Evolutionary conservation across 2,888 invertebrate genomes (phyloP).

Genomic region (Acanthosepion esculentum): DNA sequence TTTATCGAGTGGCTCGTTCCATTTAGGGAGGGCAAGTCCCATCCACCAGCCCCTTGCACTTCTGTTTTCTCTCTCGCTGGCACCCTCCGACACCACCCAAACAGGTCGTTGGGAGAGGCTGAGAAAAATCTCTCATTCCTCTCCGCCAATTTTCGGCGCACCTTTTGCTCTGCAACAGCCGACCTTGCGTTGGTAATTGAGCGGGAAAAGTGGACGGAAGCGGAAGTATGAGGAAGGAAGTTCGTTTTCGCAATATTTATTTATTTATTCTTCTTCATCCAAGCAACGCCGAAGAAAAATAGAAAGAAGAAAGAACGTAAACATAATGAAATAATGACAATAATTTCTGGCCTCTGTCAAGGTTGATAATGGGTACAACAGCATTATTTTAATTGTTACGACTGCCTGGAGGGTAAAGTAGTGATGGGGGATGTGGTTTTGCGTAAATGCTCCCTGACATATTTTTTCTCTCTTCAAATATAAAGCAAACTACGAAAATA

Average conservation of each 20-base stretch:
- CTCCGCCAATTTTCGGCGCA: not conserved
- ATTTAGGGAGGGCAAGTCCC: too few relatives aligned
- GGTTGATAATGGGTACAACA: too few relatives aligned
- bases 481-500: too few relatives aligned
- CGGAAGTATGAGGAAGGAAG: not conserved
- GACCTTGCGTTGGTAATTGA: not conserved
- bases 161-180: not conserved
- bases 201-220: not conserved
- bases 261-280: not conserved
- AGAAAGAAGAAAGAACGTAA: not conserved
- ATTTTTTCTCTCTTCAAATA: too few relatives aligned
- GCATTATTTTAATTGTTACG: too few relatives aligned
- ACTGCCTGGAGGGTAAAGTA: too few relatives aligned
- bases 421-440: too few relatives aligned
- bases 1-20: not conserved
- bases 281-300: not conserved
- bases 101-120: too few relatives aligned
- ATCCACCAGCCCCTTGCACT: not conserved
- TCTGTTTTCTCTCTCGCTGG: not conserved
- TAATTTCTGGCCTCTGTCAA: too few relatives aligned
- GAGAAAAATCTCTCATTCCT: not conserved
- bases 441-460: too few relatives aligned
- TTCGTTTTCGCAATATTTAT: not conserved
- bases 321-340: too few relatives aligned
- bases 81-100: too few relatives aligned